Evolutionary conservation across 2,797 vertebrate species (phyloP).

Genomic region (Rhynchonycteris naso): DNA sequence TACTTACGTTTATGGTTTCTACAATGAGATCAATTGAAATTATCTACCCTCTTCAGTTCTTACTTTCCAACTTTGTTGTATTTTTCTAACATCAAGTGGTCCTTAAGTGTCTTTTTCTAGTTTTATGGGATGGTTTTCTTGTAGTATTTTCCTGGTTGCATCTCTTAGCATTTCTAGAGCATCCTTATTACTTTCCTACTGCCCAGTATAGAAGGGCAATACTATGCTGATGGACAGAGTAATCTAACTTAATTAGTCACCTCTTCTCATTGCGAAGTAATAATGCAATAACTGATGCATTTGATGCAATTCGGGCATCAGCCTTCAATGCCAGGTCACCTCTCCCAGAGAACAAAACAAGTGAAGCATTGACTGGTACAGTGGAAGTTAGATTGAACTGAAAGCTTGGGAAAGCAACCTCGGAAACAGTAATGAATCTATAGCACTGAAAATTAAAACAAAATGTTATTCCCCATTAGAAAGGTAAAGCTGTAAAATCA

Average conservation of each 20-base stretch:
- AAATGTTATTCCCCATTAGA: conserved; percentile 1
- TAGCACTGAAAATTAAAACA: not conserved
- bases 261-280: not conserved
- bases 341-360: conserved; percentile 46
- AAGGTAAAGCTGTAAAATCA: not conserved
- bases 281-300: not conserved
- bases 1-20: conserved; percentile 43
- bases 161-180: not conserved
- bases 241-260: conserved; percentile 60
- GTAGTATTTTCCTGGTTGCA: not conserved
- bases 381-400: conserved; percentile 15
- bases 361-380: not conserved
- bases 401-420: conserved; percentile 2
- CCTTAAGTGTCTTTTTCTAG: not conserved
- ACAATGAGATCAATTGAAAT: conserved; percentile 45
- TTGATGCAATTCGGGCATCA: conserved; percentile 19
- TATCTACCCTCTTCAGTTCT: not conserved
- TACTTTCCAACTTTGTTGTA: conserved; percentile 25
- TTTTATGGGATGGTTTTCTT: conserved; percentile 54
- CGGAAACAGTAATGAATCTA: conserved; percentile 12
- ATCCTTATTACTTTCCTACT: conserved; percentile 14
- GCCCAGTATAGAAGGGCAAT: not conserved
- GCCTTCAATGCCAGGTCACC: not conserved
- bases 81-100: conserved; percentile 35
- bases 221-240: conserved; percentile 43